These are phyloP conservation scores for Theristus sp. DNA, from an alignment of 2,888 invertebrate genomes.

Conservation along the genomic window DNA sequence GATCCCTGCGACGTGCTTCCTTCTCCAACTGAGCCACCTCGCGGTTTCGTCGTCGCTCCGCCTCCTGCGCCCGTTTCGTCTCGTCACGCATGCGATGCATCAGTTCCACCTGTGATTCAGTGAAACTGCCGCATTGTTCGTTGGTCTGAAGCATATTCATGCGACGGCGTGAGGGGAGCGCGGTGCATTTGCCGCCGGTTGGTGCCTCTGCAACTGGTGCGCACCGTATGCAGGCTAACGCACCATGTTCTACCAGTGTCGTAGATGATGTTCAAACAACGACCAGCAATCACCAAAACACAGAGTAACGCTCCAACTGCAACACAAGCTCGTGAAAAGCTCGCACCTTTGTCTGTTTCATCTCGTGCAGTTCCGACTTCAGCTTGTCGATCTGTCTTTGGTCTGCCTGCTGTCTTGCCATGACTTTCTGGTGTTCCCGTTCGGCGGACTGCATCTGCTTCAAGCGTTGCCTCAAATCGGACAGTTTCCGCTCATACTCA, in stretches of 20 bases:
- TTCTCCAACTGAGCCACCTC: conserved; percentile 79
- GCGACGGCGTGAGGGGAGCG: too few relatives aligned
- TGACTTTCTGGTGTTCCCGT: conserved; percentile 64
- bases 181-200: too few relatives aligned
- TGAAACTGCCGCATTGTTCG: too few relatives aligned
- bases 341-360: conserved; percentile 68
- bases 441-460: conserved; percentile 65
- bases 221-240: too few relatives aligned
- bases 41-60: conserved; percentile 53
- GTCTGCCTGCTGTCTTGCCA: conserved; percentile 27
- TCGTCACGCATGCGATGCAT: conserved; percentile 86
- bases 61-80: conserved; percentile 60
- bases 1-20: conserved; percentile 67
- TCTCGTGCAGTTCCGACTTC: conserved; percentile 41
- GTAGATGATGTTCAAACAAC: too few relatives aligned
- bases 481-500: conserved; percentile 68
- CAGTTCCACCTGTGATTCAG: conserved; percentile 41
- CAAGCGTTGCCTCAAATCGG: conserved; percentile 63
- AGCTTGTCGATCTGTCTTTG: conserved; percentile 23
- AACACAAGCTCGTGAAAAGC: too few relatives aligned
- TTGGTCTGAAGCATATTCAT: too few relatives aligned
- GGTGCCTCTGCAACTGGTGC: too few relatives aligned
- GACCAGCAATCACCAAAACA: too few relatives aligned
- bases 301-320: too few relatives aligned
- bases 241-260: too few relatives aligned